phyloP scores from a whole-genome alignment of 2,113 vertebrate species.

The Danio rerio region DNA sequence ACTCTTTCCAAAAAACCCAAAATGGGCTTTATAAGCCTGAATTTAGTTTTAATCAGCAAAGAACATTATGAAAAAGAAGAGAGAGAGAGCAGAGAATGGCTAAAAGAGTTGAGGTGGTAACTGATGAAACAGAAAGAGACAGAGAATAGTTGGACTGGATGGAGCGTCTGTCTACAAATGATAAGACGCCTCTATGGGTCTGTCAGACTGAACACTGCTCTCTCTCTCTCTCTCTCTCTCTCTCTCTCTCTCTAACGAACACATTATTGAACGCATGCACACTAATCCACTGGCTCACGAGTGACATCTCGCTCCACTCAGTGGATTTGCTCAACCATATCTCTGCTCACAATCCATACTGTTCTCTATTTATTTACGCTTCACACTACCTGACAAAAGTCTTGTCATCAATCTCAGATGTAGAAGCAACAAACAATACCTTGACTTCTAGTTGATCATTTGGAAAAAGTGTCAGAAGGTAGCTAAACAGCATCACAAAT shows the following conservation, averaged over 20 bases:
- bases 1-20: no score
- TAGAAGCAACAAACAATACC: no score
- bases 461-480: no score
- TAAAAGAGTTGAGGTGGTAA: constrained; percentile 2
- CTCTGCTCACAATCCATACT: not conserved
- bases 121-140: constrained; percentile 27
- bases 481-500: no score
- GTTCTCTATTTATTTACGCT: not conserved
- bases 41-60: not conserved
- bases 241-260: not conserved
- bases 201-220: not conserved
- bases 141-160: constrained; percentile 24
- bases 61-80: not conserved
- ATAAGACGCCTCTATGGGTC: constrained; percentile 38
- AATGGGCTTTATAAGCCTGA: no score
- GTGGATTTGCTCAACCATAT: not conserved
- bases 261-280: not conserved
- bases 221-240: not conserved
- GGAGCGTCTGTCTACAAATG: constrained; percentile 39
- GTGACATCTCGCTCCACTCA: not conserved
- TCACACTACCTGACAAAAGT: no score
- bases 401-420: no score
- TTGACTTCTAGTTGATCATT: no score
- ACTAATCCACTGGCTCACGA: constrained; percentile 5
- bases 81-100: not conserved